Conservation (phyloP, 2,888 invertebrate genomes). For the Operophtera brumata region DNA sequence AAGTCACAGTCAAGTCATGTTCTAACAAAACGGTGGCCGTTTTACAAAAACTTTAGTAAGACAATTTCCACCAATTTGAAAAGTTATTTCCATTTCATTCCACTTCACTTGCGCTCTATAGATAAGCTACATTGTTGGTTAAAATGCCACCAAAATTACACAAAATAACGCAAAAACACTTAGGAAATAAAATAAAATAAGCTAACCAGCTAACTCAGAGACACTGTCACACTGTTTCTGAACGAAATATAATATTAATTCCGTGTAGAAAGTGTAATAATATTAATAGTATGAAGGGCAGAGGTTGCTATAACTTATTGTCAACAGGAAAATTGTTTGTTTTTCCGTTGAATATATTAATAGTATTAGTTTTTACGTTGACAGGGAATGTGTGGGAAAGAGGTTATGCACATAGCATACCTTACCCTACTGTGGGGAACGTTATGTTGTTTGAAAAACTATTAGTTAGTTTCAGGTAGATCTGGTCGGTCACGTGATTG, state of each 20-base stretch:
- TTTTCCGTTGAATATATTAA: constrained; percentile 38
- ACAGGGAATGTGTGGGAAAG: constrained; percentile 11
- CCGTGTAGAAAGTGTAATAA: constrained; percentile 45
- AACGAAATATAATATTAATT: constrained; percentile 41
- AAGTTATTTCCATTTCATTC: too few relatives aligned
- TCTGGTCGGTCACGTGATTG: too few relatives aligned
- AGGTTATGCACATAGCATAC: constrained; percentile 10
- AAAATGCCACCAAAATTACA: too few relatives aligned
- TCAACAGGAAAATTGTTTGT: constrained; percentile 36
- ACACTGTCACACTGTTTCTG: not conserved
- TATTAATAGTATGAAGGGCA: constrained; percentile 45
- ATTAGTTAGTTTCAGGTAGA: too few relatives aligned
- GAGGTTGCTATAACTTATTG: constrained; percentile 37
- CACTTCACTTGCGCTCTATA: too few relatives aligned
- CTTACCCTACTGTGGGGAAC: not conserved
- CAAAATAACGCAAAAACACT: too few relatives aligned
- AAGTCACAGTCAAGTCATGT: too few relatives aligned
- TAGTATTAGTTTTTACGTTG: constrained; percentile 3
- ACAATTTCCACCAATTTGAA: too few relatives aligned
- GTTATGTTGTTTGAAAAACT: constrained; percentile 1
- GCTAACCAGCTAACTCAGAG: not conserved
- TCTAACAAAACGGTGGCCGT: too few relatives aligned
- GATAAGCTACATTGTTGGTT: too few relatives aligned
- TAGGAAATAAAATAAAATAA: too few relatives aligned
- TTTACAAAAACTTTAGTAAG: too few relatives aligned